Evolutionary conservation across 2,888 invertebrate genomes (phyloP).

Genomic region (Vanessa cardui): DNA sequence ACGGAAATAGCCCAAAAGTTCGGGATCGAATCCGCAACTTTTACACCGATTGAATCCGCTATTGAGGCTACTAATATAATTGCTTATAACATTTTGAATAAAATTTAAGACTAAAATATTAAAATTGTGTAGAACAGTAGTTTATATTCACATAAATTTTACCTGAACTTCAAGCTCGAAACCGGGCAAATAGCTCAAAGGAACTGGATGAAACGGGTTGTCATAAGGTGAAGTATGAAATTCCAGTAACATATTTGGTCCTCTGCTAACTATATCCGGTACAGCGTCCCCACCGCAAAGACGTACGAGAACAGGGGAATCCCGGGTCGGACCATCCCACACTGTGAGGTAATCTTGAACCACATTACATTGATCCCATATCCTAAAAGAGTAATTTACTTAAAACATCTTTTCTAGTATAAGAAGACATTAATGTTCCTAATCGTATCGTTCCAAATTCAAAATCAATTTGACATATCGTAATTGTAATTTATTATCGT

Average conservation of each 20-base stretch:
- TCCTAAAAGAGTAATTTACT: conserved; percentile 67
- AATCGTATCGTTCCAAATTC: no score
- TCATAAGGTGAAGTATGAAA: conserved; percentile 92
- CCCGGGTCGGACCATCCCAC: conserved; percentile 88
- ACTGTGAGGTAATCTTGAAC: conserved; percentile 92
- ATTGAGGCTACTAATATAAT: background rate
- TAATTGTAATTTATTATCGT: no score
- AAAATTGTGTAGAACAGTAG: no score
- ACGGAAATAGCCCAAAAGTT: no score
- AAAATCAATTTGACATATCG: no score
- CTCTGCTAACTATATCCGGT: conserved; percentile 90
- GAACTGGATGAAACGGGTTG: conserved; percentile 91
- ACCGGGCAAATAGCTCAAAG: conserved; percentile 89
- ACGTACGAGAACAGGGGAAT: conserved; percentile 88
- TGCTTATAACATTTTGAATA: background rate
- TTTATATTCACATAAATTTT: conserved; percentile 45
- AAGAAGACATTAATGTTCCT: no score
- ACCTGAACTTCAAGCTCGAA: conserved; percentile 93
- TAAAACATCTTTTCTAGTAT: no score
- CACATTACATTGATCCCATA: conserved; percentile 92
- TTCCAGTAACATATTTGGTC: conserved; percentile 89
- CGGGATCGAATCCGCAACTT: no score
- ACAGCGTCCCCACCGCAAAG: conserved; percentile 92
- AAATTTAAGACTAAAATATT: background rate
- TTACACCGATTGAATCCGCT: no score